phyloP scores from a whole-genome alignment of 2,113 vertebrate genomes.

The Pseudorhombus dupliciocellatus region DNA sequence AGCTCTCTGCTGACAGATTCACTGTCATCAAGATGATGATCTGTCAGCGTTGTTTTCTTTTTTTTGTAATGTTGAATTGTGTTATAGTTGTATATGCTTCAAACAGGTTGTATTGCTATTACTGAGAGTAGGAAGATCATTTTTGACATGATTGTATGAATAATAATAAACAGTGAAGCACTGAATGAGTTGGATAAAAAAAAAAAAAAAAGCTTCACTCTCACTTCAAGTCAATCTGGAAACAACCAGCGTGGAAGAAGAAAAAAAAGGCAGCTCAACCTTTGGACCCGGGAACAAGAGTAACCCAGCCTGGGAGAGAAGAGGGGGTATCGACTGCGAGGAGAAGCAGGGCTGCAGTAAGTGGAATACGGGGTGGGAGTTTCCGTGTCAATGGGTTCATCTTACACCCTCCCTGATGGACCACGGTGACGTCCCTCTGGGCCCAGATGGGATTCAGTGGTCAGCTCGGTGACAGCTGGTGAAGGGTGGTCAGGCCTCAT shows the following conservation, averaged over 20 bases:
- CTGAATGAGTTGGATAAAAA: not conserved
- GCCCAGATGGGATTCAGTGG: conserved; percentile 79
- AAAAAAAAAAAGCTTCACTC: conserved; percentile 9
- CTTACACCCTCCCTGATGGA: conserved; percentile 78
- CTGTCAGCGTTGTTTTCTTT: not conserved
- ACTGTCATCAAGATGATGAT: not conserved
- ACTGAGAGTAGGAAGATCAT: too few relatives aligned
- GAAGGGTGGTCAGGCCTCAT: conserved; percentile 79
- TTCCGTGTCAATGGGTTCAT: conserved; percentile 76
- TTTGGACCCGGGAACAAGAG: conserved; percentile 59
- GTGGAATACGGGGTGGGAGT: conserved; percentile 65
- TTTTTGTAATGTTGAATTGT: not conserved
- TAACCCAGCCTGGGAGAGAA: conserved; percentile 35
- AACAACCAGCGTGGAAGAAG: conserved; percentile 21
- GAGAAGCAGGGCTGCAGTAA: conserved; percentile 54
- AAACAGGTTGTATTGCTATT: too few relatives aligned
- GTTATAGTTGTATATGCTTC: too few relatives aligned
- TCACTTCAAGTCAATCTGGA: conserved; percentile 17
- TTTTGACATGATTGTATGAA: too few relatives aligned
- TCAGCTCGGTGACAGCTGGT: conserved; percentile 80
- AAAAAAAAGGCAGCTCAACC: conserved; percentile 52
- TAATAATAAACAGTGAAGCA: too few relatives aligned
- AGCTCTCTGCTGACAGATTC: not conserved
- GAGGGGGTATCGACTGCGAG: conserved; percentile 35
- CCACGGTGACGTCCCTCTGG: conserved; percentile 61